Base-by-base conservation (phyloP, 2,797 vertebrate genomes). In the Lagodon rhomboides region DNA sequence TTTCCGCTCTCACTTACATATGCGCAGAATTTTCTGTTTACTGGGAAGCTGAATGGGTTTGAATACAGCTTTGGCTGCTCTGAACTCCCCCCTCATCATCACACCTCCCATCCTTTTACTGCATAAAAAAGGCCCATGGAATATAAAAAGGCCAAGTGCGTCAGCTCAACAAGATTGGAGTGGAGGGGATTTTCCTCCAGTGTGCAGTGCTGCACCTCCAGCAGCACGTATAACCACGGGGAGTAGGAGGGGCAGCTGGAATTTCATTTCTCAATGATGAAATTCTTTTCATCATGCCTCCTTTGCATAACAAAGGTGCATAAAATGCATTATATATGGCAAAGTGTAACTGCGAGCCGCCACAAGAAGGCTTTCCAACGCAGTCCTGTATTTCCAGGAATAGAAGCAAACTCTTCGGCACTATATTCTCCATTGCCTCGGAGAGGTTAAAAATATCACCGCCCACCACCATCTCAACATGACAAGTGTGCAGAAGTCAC, bases 251-350 rank as follows among this genome's bases (percentile, higher is more conserved):
- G 73, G 90, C 86, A 74, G 87, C 79, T 77, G 85, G 87, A 92
- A 89, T 90, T 89, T 76, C 88, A 90, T 92, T 92, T 91, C 90
- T 89, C 87, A 85, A 75, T 91, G 92, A 93, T 92, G 84, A 92
- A 88, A 93, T 89, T 88, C 87, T 94, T 93, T 94, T 93, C 91
- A 94, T 93, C 90, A 82, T 74, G 72, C 77, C 88, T 83, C 68
- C 51, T 95, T 92, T 92, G 90, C 92, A 95, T 94, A 92, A 95
- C 93, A 95, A 94, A 91, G 91, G 83, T 85, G 79, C 82, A 87
- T 87, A 79, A 89, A 92, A 94, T 92, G 83, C 83, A 89, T 93
- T 92, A 92, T 88, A 84, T 90, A 86, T 82, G 85, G 73, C 66
- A 79, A 86, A 66, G 76, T 91, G 83, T 68, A 86, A 87, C 83